phyloP scores from a whole-genome alignment of 2,797 vertebrate genomes.

The Orestias chungarensis region DNA sequence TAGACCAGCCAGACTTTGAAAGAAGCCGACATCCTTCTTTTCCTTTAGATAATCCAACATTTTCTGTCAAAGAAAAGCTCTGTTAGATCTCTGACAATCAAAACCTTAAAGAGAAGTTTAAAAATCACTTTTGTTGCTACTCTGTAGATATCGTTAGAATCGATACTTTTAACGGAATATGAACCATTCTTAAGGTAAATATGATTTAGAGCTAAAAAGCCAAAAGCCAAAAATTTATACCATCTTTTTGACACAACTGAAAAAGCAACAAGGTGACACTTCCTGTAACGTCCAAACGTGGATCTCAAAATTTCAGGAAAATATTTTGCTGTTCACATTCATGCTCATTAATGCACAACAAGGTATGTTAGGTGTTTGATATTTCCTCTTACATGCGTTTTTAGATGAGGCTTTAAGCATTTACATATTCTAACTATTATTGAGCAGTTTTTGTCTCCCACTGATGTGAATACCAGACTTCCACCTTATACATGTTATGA shows the following conservation, averaged over 20 bases:
- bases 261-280: not conserved
- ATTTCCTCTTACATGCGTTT: no score
- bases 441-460: not conserved
- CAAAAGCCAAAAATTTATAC: not conserved
- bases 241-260: not conserved
- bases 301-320: no score
- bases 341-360: no score
- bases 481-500: not conserved
- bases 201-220: not conserved
- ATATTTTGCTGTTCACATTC: no score
- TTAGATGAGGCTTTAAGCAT: not conserved
- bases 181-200: not conserved
- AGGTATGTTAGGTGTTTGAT: no score
- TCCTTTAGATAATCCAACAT: constrained; percentile 97
- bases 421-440: not conserved
- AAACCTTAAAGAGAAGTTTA: not conserved
- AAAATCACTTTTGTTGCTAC: not conserved
- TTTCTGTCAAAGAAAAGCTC: constrained; percentile 82
- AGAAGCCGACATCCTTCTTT: constrained; percentile 96
- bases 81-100: not conserved
- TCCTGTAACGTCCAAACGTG: not conserved
- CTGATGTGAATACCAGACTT: not conserved
- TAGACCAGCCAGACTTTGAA: constrained; percentile 93
- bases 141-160: not conserved
- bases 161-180: not conserved